Base-by-base conservation (phyloP, 2,888 invertebrate genomes). In the Athrips mouffetella region DNA sequence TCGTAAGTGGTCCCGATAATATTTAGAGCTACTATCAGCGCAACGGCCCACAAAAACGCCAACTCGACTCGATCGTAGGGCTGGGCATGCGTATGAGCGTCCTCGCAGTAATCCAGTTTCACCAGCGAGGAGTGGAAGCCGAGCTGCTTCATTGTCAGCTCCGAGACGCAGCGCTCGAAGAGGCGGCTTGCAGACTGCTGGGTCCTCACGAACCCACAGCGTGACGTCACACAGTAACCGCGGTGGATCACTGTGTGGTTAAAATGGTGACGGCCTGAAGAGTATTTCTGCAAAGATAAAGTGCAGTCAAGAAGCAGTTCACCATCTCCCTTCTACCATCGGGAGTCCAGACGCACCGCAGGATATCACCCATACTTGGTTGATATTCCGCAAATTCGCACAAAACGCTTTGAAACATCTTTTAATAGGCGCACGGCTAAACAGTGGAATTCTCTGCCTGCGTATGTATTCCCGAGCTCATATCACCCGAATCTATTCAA, bases 221-320 rank as follows among this genome's bases (percentile, higher is more conserved):
- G 73, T 10, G 71, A 55, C 51, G 73, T 75, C 25, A 82, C 69
- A 66, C 82, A 83, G 67, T 80, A 78, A 2, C 82, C 82, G 11
- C 83, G 78, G 56, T 82, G 80, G 1, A 84, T 55, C 2, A 65
- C 60, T 10, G 73, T 76, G 50, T 74, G 78, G 61, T 82, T 72
- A 65, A 77, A 84, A 58, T 79, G 60, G 37, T 62, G 59, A 0
- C 54, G 60, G 39, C 73, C 65, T 1, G 56, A 51, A 0, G 80
- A 76, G 51, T 77, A 76, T 49, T 75, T 74, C 82, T 83, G 62
- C 20, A 20, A 16, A 15, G 8, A 20, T n/a, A 37, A 37, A 18
- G n/a, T 18, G n/a, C n/a, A n/a, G n/a, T n/a, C n/a, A n/a, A n/a
- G n/a, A n/a, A n/a, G n/a, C n/a, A n/a, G n/a, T n/a, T n/a, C n/a